phyloP scores from a whole-genome alignment of 2,888 invertebrate genomes.

The Diarsia dahlii region DNA sequence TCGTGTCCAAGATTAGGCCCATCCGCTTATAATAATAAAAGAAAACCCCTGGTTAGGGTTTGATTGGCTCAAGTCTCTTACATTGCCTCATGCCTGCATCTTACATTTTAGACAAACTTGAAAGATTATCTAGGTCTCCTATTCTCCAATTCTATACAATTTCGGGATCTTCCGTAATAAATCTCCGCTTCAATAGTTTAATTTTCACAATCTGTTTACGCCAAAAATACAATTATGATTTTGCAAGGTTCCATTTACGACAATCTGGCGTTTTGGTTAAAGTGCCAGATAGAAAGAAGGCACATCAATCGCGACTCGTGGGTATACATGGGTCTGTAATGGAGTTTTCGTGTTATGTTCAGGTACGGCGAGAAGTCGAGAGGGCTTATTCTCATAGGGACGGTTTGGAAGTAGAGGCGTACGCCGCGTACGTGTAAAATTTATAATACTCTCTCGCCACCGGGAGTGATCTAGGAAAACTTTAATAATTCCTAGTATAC shows the following conservation, averaged over 20 bases:
- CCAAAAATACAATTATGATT: conserved; percentile 10
- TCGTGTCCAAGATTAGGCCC: not conserved
- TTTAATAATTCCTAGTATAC: conserved; percentile 25
- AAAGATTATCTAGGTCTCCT: not conserved
- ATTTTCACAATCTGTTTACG: conserved; percentile 1
- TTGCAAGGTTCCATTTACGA: conserved; percentile 5
- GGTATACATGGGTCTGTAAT: conserved; percentile 53
- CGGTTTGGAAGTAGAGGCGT: conserved; percentile 20
- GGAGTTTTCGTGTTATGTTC: conserved; percentile 55
- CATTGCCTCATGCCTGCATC: no score
- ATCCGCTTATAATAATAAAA: not conserved
- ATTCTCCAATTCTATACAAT: conserved; percentile 5
- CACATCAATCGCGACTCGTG: conserved; percentile 24
- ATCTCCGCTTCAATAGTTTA: conserved; percentile 5
- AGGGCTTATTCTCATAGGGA: conserved; percentile 42
- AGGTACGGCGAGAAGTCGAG: conserved; percentile 38
- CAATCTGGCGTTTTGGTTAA: conserved; percentile 11
- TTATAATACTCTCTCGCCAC: conserved; percentile 11
- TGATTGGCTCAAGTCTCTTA: not conserved
- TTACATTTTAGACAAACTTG: not conserved
- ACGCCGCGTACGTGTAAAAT: conserved; percentile 29
- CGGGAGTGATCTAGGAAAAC: conserved; percentile 41
- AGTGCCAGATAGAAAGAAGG: not conserved
- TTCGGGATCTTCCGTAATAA: conserved; percentile 12
- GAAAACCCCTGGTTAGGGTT: not conserved